Base-by-base conservation (phyloP, 2,797 vertebrate genomes). In the Macropus fuliginosus region DNA sequence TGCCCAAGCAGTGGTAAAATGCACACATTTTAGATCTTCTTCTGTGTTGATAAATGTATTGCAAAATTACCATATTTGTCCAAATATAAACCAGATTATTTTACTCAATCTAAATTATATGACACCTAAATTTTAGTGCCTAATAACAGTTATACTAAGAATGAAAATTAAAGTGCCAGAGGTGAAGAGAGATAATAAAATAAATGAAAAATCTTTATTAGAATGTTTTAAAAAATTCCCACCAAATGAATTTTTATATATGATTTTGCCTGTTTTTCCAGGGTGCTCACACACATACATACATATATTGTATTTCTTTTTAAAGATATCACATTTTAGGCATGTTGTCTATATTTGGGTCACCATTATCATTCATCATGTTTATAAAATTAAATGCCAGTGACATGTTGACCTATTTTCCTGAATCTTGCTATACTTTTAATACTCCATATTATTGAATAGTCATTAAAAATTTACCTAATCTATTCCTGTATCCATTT, bases 1-100 rank as follows among this genome's bases (percentile, higher is more conserved):
- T 74, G 59, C 31, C 46, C 13, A 81, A 54, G 56, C 93, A 59
- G 1, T 57, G 11, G 91, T 93, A 93, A 11, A 92, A 54, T 93
- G 4, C 92, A 66, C 92, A 74, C 81, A 90, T 93, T 28, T 59
- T 56, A 91, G 55, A 91, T 54, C 21, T 10, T 9, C 0, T 96
- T 96, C 92, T 91, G 55, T 94, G 46, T 94, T 4, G 4, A 29
- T 94, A 91, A 40, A 29, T 3, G 13, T 95, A 31, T 92, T 92
- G 90, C 89, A 93, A 59, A 91, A 89, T 94, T 93, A 89, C 28
- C 92, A 62, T 31, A 57, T 31, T 62, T 12, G 29, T 62, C 29
- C 59, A 62, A 62, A 62, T 62, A 34, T 13, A 57, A 57, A 14
- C 14, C 13, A 66, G 34, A 34, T n/a, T 66, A 14, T 66, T 66